Conservation (phyloP, 2,888 invertebrate species). For the Lithophane ornitopus region DNA sequence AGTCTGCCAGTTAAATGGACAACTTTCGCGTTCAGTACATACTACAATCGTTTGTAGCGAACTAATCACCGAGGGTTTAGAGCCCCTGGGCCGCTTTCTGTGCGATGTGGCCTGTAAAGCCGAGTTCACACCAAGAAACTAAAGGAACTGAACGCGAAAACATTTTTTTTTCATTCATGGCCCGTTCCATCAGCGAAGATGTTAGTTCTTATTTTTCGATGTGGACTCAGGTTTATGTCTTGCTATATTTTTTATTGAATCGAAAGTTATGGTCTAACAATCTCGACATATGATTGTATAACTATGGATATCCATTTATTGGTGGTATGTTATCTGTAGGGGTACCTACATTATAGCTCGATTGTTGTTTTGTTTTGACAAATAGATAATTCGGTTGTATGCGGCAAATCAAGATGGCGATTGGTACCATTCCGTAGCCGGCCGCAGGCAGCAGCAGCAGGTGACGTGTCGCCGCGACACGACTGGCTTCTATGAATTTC, state of each 20-base stretch:
- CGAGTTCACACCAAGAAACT: conserved; percentile 24
- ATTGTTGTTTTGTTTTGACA: conserved; percentile 37
- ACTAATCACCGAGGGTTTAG: conserved; percentile 61
- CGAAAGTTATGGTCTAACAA: conserved; percentile 55
- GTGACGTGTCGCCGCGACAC: no score
- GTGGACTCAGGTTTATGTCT: conserved; percentile 18
- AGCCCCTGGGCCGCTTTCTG: conserved; percentile 69
- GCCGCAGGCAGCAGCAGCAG: no score
- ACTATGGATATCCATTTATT: conserved; percentile 54
- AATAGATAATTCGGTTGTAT: conserved; percentile 25
- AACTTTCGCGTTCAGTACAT: conserved; percentile 82
- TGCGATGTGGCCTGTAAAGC: conserved; percentile 30
- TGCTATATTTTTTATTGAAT: conserved; percentile 50
- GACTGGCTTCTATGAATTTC: no score
- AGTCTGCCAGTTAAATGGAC: conserved; percentile 75
- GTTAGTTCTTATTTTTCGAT: background rate
- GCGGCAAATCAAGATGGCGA: conserved; percentile 17
- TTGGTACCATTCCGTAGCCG: background rate
- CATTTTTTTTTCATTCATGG: background rate
- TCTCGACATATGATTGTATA: conserved; percentile 58
- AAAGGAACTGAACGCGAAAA: conserved; percentile 7
- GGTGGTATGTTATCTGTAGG: conserved; percentile 44
- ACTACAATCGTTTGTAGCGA: conserved; percentile 70
- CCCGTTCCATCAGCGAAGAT: background rate
- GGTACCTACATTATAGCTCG: conserved; percentile 25